These are phyloP conservation scores for Diaphora mendica DNA, from an alignment of 2,888 invertebrate species.

Conservation along the genomic window DNA sequence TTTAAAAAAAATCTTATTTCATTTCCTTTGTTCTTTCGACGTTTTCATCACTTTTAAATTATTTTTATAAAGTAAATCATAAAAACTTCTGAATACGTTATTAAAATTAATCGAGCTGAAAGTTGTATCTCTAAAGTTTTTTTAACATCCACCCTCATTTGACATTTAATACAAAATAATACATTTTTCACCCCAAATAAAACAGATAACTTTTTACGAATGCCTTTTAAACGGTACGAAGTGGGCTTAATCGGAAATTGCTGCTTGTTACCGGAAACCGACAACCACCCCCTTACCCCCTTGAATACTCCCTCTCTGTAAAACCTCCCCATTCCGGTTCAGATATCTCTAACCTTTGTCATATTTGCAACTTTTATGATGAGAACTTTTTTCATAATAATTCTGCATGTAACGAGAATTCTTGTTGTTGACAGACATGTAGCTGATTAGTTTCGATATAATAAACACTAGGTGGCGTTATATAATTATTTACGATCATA, in stretches of 20 bases:
- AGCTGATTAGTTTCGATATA: neutral
- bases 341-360: constrained; percentile 41
- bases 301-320: constrained; percentile 2
- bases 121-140: neutral
- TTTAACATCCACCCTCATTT: neutral
- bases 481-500: neutral
- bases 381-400: constrained; percentile 21
- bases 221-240: constrained; percentile 35
- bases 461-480: neutral
- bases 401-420: neutral
- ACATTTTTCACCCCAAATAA: constrained; percentile 11
- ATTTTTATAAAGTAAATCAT: neutral
- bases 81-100: neutral
- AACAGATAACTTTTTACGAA: constrained; percentile 28
- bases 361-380: constrained; percentile 28
- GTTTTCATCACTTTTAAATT: neutral
- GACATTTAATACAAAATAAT: neutral
- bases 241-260: constrained; percentile 55
- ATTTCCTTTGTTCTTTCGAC: neutral
- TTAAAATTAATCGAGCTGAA: neutral
- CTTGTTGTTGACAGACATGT: neutral
- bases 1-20: no score
- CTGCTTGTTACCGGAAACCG: constrained; percentile 50
- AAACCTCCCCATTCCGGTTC: constrained; percentile 40
- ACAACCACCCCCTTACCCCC: constrained; percentile 32